phyloP scores from a whole-genome alignment of 2,797 vertebrate genomes.

The Siniperca undulata region DNA sequence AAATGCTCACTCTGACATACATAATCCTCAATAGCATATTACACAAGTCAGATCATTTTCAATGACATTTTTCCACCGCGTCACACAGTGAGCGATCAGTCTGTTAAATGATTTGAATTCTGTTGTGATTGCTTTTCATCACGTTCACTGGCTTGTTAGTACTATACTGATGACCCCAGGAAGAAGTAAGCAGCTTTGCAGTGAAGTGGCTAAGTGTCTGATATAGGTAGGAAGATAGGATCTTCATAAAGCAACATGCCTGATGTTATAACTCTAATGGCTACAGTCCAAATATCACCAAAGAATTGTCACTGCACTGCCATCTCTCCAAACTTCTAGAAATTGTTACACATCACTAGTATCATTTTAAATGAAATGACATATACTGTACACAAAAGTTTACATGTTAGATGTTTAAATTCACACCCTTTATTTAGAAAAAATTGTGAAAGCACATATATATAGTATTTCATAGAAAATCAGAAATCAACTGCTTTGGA shows the following conservation, averaged over 20 bases:
- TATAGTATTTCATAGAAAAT: not conserved
- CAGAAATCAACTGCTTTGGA: not conserved
- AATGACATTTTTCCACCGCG: not conserved
- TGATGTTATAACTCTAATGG: not conserved
- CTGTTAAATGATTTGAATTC: not conserved
- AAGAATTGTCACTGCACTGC: not conserved
- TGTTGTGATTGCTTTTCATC: not conserved
- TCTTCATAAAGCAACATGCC: not conserved
- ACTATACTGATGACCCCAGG: not conserved
- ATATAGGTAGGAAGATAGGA: not conserved
- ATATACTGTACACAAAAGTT: not conserved
- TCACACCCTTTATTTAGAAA: not conserved
- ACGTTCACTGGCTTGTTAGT: not conserved
- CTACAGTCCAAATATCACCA: constrained; percentile 1
- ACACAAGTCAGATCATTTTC: not conserved
- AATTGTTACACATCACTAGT: not conserved
- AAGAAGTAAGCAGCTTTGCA: not conserved
- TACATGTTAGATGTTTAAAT: not conserved
- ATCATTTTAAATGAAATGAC: not conserved
- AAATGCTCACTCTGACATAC: not conserved
- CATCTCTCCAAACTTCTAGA: not conserved
- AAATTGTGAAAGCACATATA: not conserved
- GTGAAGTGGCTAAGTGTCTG: not conserved
- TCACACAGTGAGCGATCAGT: not conserved
- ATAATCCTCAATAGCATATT: not conserved